These are phyloP conservation scores for Peromyscus californicus DNA, from an alignment of 2,113 vertebrate genomes.

Conservation along the genomic window DNA sequence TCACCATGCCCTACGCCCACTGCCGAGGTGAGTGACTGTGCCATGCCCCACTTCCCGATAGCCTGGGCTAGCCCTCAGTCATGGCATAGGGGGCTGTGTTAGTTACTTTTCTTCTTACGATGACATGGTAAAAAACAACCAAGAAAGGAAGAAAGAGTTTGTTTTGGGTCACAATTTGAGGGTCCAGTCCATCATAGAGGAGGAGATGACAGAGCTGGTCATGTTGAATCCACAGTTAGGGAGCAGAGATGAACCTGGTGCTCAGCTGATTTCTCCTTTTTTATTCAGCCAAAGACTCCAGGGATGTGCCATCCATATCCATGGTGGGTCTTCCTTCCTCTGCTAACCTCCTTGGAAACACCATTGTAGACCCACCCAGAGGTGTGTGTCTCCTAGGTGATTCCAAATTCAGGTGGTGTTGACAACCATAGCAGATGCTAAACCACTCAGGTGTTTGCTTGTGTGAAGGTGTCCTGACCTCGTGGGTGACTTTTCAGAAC, in stretches of 20 bases:
- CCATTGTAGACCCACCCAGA: not conserved
- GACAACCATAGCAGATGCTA: not conserved
- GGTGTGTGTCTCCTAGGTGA: not conserved
- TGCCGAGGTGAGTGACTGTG: conserved; percentile 92
- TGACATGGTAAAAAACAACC: not conserved
- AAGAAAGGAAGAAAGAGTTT: not conserved
- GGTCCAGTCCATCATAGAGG: too few relatives aligned
- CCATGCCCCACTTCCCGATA: accelerated
- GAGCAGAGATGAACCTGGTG: not conserved
- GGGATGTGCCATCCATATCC: not conserved
- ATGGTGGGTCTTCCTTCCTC: not conserved
- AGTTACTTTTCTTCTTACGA: not conserved
- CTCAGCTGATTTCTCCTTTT: not conserved
- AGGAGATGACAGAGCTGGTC: not conserved
- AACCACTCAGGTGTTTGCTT: not conserved
- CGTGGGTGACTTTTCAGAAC: not conserved
- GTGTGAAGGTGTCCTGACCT: not conserved
- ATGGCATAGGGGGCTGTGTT: too few relatives aligned
- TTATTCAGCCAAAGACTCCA: not conserved
- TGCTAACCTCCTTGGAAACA: not conserved
- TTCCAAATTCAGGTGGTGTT: not conserved
- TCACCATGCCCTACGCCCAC: conserved; percentile 98
- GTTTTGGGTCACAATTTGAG: not conserved
- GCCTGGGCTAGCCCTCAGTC: not conserved
- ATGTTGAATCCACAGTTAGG: not conserved